Evolutionary conservation across 2,113 vertebrate species (phyloP).

Genomic region (Plectropomus leopardus): DNA sequence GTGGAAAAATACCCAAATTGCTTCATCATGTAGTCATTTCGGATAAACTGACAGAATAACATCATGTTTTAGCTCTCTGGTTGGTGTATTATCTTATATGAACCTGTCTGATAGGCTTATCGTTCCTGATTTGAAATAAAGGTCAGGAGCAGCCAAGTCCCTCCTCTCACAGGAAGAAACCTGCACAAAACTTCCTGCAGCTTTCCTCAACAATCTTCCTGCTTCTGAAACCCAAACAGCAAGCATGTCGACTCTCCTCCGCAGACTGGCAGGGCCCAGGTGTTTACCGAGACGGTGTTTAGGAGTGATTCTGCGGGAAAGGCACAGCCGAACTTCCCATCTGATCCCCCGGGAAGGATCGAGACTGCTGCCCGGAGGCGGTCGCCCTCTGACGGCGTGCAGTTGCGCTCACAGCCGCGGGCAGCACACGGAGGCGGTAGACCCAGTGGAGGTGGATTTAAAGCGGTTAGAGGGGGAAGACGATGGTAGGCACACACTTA

Average conservation of each 20-base stretch:
- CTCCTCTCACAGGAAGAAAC: conserved; percentile 58
- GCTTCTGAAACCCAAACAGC: neutral
- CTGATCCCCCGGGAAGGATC: neutral
- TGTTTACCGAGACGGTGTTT: neutral
- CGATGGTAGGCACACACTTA: conserved; percentile 67
- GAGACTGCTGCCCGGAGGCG: neutral
- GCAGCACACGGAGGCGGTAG: conserved; percentile 54
- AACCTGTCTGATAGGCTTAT: neutral
- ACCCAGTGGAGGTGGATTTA: conserved; percentile 73
- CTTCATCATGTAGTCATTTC: neutral
- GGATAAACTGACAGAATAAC: neutral
- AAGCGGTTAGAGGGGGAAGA: conserved; percentile 75
- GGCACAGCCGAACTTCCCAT: neutral
- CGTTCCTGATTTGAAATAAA: neutral
- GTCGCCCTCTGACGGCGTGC: neutral
- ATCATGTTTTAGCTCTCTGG: too few species aligned
- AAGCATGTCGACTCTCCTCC: conserved; percentile 54
- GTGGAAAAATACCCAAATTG: neutral
- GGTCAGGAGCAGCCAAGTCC: conserved; percentile 36
- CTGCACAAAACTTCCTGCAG: conserved; percentile 26
- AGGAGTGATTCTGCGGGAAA: neutral
- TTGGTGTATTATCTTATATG: too few species aligned
- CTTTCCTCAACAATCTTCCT: neutral
- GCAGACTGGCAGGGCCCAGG: conserved; percentile 19
- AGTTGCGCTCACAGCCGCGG: conserved; percentile 1